Evolutionary conservation across 1,140 invertebrate genomes (phyloP).

Genomic region (Theocolax elegans): DNA sequence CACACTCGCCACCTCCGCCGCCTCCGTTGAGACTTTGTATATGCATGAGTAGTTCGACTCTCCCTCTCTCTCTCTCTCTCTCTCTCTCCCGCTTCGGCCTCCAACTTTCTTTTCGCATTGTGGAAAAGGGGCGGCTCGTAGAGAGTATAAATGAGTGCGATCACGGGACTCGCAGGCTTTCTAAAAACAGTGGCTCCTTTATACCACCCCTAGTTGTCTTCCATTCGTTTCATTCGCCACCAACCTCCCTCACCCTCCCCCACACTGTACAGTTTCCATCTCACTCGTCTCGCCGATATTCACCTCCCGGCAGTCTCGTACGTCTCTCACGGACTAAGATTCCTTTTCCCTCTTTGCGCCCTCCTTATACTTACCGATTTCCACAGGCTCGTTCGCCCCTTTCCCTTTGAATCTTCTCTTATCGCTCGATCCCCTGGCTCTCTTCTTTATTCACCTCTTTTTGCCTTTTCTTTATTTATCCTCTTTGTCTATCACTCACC

Average conservation of each 20-base stretch:
- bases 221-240: slow-evolving; percentile 29
- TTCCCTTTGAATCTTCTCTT: neutral
- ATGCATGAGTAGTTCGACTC: neutral
- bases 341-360: slow-evolving; percentile 36
- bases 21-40: neutral
- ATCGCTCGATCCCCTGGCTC: neutral
- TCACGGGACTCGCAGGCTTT: slow-evolving; percentile 44
- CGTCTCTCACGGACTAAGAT: slow-evolving; percentile 44
- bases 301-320: slow-evolving; percentile 39
- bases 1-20: too few relatives aligned
- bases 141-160: slow-evolving; percentile 16
- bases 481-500: neutral
- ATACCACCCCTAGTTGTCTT: slow-evolving; percentile 19
- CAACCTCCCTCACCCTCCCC: too few relatives aligned
- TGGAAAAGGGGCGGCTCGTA: neutral
- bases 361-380: slow-evolving; percentile 18
- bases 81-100: neutral
- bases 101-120: too few relatives aligned
- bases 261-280: too few relatives aligned
- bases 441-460: neutral
- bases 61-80: too few relatives aligned
- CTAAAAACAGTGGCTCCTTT: slow-evolving; percentile 57
- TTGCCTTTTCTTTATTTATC: too few relatives aligned
- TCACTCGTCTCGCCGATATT: slow-evolving; percentile 38
- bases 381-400: neutral